Evolutionary conservation across 1,140 invertebrate species (phyloP), one percentile per base, ranked within the genome.

Genomic region (Dolichoris vasculosae): DNA sequence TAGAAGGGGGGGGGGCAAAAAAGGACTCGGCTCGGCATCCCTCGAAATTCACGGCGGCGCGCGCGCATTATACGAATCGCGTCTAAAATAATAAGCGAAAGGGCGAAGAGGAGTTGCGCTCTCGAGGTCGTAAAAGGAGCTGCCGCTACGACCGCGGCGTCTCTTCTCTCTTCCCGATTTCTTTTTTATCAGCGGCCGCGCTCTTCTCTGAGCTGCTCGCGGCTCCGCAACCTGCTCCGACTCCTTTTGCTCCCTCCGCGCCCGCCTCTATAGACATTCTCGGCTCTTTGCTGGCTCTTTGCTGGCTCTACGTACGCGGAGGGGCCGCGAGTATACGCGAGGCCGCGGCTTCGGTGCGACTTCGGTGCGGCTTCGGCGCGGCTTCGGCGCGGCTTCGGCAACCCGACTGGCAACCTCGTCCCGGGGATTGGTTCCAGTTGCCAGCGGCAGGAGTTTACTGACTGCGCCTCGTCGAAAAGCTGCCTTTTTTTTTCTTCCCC

Each of bases 141-240:
- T 75, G 84, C 73, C 40, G 48, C 35, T 73, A 64, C 78, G 17
- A 30, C 78, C 67, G 76, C 84, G 35, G 51, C 26, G 26, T 85
- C 78, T 85, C 48, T 85, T 85, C 78, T 85, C 48, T 85, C 73
- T 82, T 82, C 71, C 55, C 48, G 79, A 86, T 78, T 76, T 76
- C 79, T 86, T 86, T 86, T 86, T 81, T 82, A 76, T 81, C 79
- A 71, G 79, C 64, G 75, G 55, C 78, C 71, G 78, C 71, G 78
- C 63, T 46, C 38, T n/a, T n/a, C 78, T 73, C 67, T 48, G 15
- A 75, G 67, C 71, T 55, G 71, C 71, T 76, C 46, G 40, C 46
- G 75, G 43, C 51, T 69, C 76, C 30, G 63, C 64, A 84, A 64
- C 64, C 71, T 77, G 59, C 78, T 40, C 43, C 23, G n/a, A 43